Base-by-base conservation (phyloP, 2,888 invertebrate genomes). In the Scaptomyza reducta region DNA sequence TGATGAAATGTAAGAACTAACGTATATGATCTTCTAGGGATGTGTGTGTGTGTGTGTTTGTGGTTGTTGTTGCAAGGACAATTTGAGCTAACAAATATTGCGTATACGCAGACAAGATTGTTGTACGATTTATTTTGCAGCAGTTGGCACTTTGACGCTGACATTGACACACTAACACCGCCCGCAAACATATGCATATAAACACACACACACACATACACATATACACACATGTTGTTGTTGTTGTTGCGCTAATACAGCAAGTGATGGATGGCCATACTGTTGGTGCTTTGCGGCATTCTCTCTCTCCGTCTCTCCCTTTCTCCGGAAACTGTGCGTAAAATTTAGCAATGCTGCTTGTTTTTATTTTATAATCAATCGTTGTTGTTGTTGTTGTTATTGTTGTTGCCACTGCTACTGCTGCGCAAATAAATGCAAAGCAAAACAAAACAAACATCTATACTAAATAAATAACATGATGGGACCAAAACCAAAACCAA, bases 71-170 rank as follows among this genome's bases (percentile, higher is more conserved):
- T 51, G 38, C 70, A 66, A 60, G 70, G 56, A 59, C 56, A 55
- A 9, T 35, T 46, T 7, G 33, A 31, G 41, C 16, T 44, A 42
- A 18, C 60, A 70, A 62, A 74, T 66, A 75, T 74, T 74, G 56
- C 74, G 75, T 70, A 74, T 74, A 75, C 75, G 75, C 70, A 74
- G 59, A 60, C 70, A 59, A 70, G 70, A 57, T 57, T 75, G 75
- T 70, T 70, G 62, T 68, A 56, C 59, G 60, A 63, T 70, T 70
- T 70, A 59, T 60, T 70, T 74, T 70, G 66, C 66, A 66, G 57
- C 70, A 53, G 57, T 69, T 74, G 70, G 55, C 74, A 72, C 51
- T 65, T 74, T 74, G 75, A 70, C 66, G 70, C 61, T 61, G 70
- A 62, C 75, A 75, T 65, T 74, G 74, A 65, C 65, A 74, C 63